phyloP scores from a whole-genome alignment of 2,888 invertebrate genomes.

The Stomorhina lunata region DNA sequence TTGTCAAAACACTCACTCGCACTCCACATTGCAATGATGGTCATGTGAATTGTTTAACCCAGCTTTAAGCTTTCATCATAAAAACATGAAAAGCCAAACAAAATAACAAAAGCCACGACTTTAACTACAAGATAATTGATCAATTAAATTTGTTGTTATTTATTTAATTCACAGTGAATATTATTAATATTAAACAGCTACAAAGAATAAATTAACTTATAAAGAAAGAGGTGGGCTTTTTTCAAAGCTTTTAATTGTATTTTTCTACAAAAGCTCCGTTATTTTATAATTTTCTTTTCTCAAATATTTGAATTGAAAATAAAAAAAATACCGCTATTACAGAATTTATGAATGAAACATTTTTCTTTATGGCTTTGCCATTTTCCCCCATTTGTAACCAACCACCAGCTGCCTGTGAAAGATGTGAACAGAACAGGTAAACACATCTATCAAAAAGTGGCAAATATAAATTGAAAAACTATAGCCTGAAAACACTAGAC shows the following conservation, averaged over 20 bases:
- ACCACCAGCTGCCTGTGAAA: constrained; percentile 25
- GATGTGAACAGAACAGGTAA: constrained; percentile 47
- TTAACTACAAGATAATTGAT: constrained; percentile 63
- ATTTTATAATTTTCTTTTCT: background rate
- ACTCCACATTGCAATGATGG: constrained; percentile 42
- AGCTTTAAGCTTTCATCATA: constrained; percentile 11
- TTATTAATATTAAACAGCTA: constrained; percentile 36
- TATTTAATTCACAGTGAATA: constrained; percentile 45
- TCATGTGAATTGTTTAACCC: constrained; percentile 61
- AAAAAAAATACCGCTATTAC: constrained; percentile 54
- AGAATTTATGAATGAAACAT: constrained; percentile 62
- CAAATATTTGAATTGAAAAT: background rate
- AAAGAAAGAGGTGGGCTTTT: constrained; percentile 15
- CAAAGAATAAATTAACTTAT: too few relatives aligned
- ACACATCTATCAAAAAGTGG: constrained; percentile 64
- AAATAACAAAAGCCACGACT: background rate
- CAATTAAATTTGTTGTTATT: constrained; percentile 56
- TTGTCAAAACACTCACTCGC: background rate
- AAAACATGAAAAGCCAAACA: background rate
- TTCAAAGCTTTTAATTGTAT: background rate
- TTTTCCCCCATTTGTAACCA: background rate
- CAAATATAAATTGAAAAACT: constrained; percentile 67
- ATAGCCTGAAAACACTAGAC: constrained; percentile 62
- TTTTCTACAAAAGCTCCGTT: background rate
- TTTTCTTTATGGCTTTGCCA: constrained; percentile 21